phyloP scores from a whole-genome alignment of 2,888 invertebrate genomes.

The Aleiodes alternator region DNA sequence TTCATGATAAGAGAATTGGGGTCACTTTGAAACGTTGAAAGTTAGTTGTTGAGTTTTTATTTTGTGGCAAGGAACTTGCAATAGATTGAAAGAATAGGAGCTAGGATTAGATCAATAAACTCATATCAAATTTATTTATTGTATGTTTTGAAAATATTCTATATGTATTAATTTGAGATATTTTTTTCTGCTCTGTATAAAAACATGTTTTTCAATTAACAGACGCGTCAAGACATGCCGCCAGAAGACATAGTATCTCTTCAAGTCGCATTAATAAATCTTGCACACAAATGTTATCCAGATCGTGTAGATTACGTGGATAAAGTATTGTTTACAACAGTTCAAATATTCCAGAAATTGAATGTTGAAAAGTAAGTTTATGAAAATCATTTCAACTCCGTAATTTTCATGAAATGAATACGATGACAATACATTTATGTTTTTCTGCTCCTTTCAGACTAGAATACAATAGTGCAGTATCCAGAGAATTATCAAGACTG shows the following conservation, averaged over 20 bases:
- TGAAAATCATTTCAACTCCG: neutral
- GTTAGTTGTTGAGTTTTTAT: neutral
- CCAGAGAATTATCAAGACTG: constrained; percentile 94
- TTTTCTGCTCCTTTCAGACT: constrained; percentile 76
- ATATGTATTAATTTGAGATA: too few relatives aligned
- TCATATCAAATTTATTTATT: too few relatives aligned
- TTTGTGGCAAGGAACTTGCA: too few relatives aligned
- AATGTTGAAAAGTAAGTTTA: constrained; percentile 85
- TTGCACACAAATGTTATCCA: constrained; percentile 98
- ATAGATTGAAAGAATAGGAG: too few relatives aligned
- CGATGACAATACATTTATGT: neutral
- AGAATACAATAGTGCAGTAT: constrained; percentile 88
- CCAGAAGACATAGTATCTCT: constrained; percentile 96
- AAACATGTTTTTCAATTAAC: constrained; percentile 60
- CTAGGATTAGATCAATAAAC: too few relatives aligned
- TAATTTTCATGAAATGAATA: neutral
- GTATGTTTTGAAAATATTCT: too few relatives aligned
- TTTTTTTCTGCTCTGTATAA: too few relatives aligned
- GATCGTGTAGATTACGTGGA: constrained; percentile 96
- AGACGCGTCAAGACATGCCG: constrained; percentile 96
- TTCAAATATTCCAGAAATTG: constrained; percentile 92
- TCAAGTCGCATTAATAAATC: constrained; percentile 94
- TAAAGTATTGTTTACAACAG: constrained; percentile 93
- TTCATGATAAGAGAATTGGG: constrained; percentile 22
- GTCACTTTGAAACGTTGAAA: neutral